Conservation (phyloP, 1,140 invertebrate genomes). For the Drosophila elegans region DNA sequence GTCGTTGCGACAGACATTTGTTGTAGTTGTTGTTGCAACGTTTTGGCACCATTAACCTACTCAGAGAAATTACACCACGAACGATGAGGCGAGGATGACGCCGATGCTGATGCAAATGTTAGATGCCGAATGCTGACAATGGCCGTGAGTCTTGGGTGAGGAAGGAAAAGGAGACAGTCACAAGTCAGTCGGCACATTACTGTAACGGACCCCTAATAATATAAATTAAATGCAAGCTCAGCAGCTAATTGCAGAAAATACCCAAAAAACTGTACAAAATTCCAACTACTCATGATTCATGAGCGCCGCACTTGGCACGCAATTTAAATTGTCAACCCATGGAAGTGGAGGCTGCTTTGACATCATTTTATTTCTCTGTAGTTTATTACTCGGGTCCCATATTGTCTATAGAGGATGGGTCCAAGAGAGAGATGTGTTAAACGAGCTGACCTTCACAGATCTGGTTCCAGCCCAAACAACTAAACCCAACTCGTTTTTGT, state of each 20-base stretch:
- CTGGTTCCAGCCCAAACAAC: slow-evolving; percentile 55
- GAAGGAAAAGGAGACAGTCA: slow-evolving; percentile 64
- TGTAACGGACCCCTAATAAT: slow-evolving; percentile 72
- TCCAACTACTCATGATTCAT: slow-evolving; percentile 54
- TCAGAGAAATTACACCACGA: slow-evolving; percentile 68
- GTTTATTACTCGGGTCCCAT: slow-evolving; percentile 21
- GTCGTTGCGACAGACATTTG: slow-evolving; percentile 64
- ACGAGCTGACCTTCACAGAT: slow-evolving; percentile 74
- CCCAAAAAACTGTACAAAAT: slow-evolving; percentile 19
- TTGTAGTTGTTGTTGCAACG: slow-evolving; percentile 63
- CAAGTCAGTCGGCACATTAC: slow-evolving; percentile 71
- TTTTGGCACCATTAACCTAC: slow-evolving; percentile 82
- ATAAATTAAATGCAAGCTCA: slow-evolving; percentile 65
- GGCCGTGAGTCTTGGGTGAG: slow-evolving; percentile 37
- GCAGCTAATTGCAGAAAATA: slow-evolving; percentile 59
- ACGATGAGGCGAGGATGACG: slow-evolving; percentile 71
- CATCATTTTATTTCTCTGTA: slow-evolving; percentile 18
- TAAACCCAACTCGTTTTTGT: slow-evolving; percentile 57
- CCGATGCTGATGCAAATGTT: slow-evolving; percentile 54
- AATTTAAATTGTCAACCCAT: slow-evolving; percentile 54
- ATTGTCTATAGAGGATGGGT: slow-evolving; percentile 27
- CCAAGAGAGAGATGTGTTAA: slow-evolving; percentile 43
- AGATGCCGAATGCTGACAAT: slow-evolving; percentile 34
- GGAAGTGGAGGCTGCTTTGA: slow-evolving; percentile 24
- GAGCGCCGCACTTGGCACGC: slow-evolving; percentile 51